Percentiles rank a stretch among this genome's conserved stretches.
phyloP scores from a whole-genome alignment of 2,888 invertebrate genomes.

The Cheilosia soror region DNA sequence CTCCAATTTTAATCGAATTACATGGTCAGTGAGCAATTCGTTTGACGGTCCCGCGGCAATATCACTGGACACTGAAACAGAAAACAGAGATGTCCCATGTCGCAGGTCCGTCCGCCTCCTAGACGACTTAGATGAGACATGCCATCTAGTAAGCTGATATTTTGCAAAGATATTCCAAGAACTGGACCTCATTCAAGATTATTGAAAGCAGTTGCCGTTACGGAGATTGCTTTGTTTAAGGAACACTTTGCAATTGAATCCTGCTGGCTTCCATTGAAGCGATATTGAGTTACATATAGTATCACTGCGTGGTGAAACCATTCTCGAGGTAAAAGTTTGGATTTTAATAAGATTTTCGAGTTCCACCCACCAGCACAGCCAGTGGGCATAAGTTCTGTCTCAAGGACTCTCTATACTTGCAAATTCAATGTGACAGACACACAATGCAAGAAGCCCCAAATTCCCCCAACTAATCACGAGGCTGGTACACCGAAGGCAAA shows the following conservation, averaged over 20 bases:
- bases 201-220: conserved; percentile 29
- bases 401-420: conserved; percentile 48
- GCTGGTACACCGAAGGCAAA: conserved; percentile 17
- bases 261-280: conserved; percentile 34
- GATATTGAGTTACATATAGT: conserved; percentile 66
- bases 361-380: conserved; percentile 29
- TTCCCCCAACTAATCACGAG: conserved; percentile 71
- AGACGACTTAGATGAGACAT: conserved; percentile 57
- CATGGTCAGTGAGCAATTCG: conserved; percentile 71
- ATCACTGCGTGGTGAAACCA: conserved; percentile 10
- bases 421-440: conserved; percentile 64
- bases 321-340: conserved; percentile 25
- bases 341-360: conserved; percentile 71
- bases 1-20: conserved; percentile 65
- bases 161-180: conserved; percentile 67
- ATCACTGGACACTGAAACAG: conserved; percentile 8
- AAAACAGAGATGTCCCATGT: conserved; percentile 24
- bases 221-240: conserved; percentile 51
- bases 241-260: conserved; percentile 68
- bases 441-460: conserved; percentile 55
- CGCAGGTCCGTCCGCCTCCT: conserved; percentile 38
- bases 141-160: conserved; percentile 69
- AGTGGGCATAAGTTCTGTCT: conserved; percentile 47
- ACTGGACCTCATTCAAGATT: conserved; percentile 39
- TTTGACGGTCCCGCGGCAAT: conserved; percentile 59